Evolutionary conservation across 2,888 invertebrate genomes (phyloP), one percentile per base, ranked within the genome.

Genomic region (Drosophila seclusa): DNA sequence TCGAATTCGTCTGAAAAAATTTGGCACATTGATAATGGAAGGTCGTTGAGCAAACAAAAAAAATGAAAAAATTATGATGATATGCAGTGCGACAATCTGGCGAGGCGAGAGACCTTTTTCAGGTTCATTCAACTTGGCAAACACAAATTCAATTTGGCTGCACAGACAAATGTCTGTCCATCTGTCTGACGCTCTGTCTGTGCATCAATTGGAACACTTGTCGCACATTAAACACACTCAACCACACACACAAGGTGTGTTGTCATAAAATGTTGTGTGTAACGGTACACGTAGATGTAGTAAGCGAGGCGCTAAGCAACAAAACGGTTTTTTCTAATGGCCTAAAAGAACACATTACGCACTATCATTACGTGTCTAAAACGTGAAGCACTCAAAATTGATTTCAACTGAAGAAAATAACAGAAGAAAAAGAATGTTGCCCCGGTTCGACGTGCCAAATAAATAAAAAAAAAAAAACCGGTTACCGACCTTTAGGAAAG

Each of bases 401-500:
- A 81, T 81, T 78, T 77, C 52, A 45, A 29, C 48, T 53, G 50
- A 45, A 48, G 66, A 77, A 55, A 55, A 57, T 40, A 57, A 40
- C 8, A 57, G 31, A 40, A 57, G 81, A 55, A 57, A 40, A 16
- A 57, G 40, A 57, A 57, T 81, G 73, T 73, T 81, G 73, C 68
- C 45, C 42, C 52, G 24, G 48, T 32, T 38, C 61, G 63, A 53
- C 59, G 64, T 80, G 80, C 71, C 76, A 76, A 80, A 76, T 73
- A 61, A 13, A 18, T 73, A 61, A 13, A 18, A 49, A 36, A 62
- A 48, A 53, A 40, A 31, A 74, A 62, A 62, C 85, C 85, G 85
- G 85, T 85, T 85, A 87, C 80, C 84, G 89, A 89, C 85, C 89
- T 85, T 88, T 77, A 87, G 85, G 84, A 85, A 85, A 85, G 84